Percentiles rank a stretch among this genome's conserved stretches.
Evolutionary conservation across 37 sponge, comb jelly and placozoan species (phyloP).

Genomic region (Mnemiopsis leidyi): DNA sequence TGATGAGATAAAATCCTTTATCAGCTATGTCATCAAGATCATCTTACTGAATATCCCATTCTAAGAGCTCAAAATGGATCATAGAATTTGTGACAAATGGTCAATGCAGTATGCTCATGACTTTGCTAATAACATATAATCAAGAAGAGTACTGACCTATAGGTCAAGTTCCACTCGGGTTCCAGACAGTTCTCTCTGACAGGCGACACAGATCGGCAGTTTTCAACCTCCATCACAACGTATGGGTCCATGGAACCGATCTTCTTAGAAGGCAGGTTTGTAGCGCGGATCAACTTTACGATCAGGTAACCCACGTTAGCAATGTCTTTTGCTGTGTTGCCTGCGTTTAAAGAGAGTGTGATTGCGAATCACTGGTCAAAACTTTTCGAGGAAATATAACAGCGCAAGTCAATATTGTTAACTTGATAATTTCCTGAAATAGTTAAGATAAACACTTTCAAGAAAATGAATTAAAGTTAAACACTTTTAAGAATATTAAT

Average conservation of each 20-base stretch:
- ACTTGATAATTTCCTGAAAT: background rate
- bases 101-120: too few relatives aligned
- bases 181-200: constrained; percentile 44
- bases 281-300: constrained; percentile 53
- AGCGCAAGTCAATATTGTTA: too few relatives aligned
- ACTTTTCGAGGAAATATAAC: too few relatives aligned
- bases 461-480: background rate
- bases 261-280: constrained; percentile 8
- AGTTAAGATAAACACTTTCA: background rate
- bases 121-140: too few relatives aligned
- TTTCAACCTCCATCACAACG: constrained; percentile 49
- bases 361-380: too few relatives aligned
- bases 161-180: constrained; percentile 57
- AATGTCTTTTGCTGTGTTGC: background rate
- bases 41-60: too few relatives aligned
- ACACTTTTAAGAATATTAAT: background rate
- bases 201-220: constrained; percentile 12
- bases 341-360: too few relatives aligned
- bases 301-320: constrained; percentile 49
- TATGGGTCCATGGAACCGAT: constrained; percentile 35
- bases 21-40: too few relatives aligned
- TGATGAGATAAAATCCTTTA: too few relatives aligned
- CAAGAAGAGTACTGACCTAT: constrained; percentile 44
- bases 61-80: too few relatives aligned
- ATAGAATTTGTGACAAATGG: too few relatives aligned